Base-by-base conservation (phyloP, 2,113 vertebrate species). In the Salvelinus namaycush region DNA sequence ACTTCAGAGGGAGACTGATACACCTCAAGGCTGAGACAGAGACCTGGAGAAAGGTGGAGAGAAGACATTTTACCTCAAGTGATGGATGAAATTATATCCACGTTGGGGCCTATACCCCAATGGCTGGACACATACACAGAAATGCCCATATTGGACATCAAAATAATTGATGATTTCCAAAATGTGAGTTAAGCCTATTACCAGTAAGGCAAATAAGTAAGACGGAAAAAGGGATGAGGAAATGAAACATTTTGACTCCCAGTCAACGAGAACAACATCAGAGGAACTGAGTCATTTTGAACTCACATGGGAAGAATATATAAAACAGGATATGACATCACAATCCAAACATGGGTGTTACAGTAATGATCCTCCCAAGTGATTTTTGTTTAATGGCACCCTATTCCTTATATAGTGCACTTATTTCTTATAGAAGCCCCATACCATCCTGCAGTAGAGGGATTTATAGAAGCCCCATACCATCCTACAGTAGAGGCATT, bases 171-270 rank as follows among this genome's bases (percentile, higher is more conserved):
- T 39, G 2, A 27, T 13, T 12, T 66, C 7, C 7, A 16, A 14
- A 18, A 67, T 22, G 14, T 27, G 5, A 9, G 8, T 39, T 39
- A 34, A 4, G 31, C 31, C 31, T 34, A 34, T 81, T 57, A 86
- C 82, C 86, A 70, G 68, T 8, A 3, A 83, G 73, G 12, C 44
- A 80, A 3, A 54, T 51, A 4, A 75, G 44, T 20, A 79, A 22
- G 0, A 84, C 26, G 2, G 29, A 29, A 3, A 39, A 1, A 16
- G 4, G 0, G 4, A 68, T 20, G 66, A 34, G 14, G n/a, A 81
- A 13, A 0, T 0, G 11, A 1, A 83, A 76, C 72, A 24, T 84
- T 76, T 8, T 29, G 14, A 68, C 14, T 3, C 44, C 4, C 39
- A 70, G 22, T 24, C 5, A 16, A 67, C 6, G 5, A 68, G 66